A percentile compares a stretch with the other conserved stretches of the same genome.
Conservation (phyloP, 2,888 invertebrate species). For the Cephus sareptanus region DNA sequence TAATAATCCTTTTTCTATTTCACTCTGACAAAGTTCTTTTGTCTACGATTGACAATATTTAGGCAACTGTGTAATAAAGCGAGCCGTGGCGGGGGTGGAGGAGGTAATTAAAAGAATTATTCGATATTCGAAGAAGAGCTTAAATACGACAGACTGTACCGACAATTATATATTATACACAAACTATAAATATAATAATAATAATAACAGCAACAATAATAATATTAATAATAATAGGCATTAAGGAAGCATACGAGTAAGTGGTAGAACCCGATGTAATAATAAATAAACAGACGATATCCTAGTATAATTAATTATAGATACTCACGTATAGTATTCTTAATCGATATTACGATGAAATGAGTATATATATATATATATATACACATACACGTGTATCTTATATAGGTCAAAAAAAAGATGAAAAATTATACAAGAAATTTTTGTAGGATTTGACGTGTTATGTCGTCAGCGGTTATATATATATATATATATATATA, state of each 20-base stretch:
- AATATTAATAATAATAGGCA: slow-evolving; percentile 36
- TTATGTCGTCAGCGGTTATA: not conserved
- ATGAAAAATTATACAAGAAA: not conserved
- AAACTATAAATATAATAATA: slow-evolving; percentile 31
- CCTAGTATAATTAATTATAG: slow-evolving; percentile 33
- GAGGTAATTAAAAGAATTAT: slow-evolving; percentile 25
- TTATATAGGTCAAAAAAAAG: slow-evolving; percentile 8
- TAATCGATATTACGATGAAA: slow-evolving; percentile 29
- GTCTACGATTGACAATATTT: slow-evolving; percentile 48
- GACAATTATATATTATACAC: slow-evolving; percentile 42
- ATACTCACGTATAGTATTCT: slow-evolving; percentile 49
- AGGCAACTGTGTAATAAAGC: slow-evolving; percentile 31
- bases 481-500: no score
- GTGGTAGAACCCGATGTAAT: slow-evolving; percentile 40
- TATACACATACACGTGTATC: slow-evolving; percentile 12
- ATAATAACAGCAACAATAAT: slow-evolving; percentile 20
- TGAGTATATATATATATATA: slow-evolving; percentile 23
- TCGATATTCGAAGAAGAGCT: slow-evolving; percentile 53
- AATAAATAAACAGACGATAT: slow-evolving; percentile 43
- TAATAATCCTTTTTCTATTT: not conserved
- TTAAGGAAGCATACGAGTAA: slow-evolving; percentile 29
- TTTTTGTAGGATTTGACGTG: not conserved
- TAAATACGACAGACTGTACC: slow-evolving; percentile 56
- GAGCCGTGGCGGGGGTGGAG: not conserved
- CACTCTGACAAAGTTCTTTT: not conserved